Base-by-base conservation (phyloP, 2,888 invertebrate species). In the Eupithecia subfuscata region DNA sequence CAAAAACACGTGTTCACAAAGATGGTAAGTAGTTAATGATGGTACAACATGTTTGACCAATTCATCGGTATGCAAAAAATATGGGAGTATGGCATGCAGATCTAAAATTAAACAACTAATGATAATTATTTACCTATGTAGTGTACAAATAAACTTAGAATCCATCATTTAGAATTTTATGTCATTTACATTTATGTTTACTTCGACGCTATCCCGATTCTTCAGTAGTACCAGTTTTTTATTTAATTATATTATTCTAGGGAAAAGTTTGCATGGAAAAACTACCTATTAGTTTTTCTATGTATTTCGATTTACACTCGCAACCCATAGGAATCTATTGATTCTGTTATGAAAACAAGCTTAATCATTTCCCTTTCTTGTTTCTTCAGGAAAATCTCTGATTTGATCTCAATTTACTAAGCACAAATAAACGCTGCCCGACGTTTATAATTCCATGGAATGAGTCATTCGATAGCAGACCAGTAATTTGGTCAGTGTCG, bases 401-500 rank as follows among this genome's bases (percentile, higher is more conserved):
- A 52, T 56, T 65, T 56, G 43, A 70, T 70, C 75, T 74, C 56
- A 73, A 83, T 84, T 84, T 86, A 75, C 70, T n/a, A 67, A 74
- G 48, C 75, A 74, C 25, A 70, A 52, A 76, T 74, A 71, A 74
- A 69, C 67, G 56, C 70, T 48, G 74, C 52, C 71, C 68, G 76
- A 78, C 75, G 69, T 75, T 81, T 81, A 79, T 93, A 94, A 93
- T 78, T 75, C 78, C 70, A 81, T 87, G 83, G 90, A 93, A 93
- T 93, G 94, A 93, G 93, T 94, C 94, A 95, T 93, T 89, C 90
- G 94, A 95, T 94, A 93, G 87, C 90, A 90, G 93, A 89, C 92
- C 89, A 92, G 94, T 94, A 93, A 93, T 94, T 94, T 93, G 94
- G 94, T 94, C 93, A 94, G 92, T 92, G 94, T 95, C 94, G 94